Evolutionary conservation across 2,888 invertebrate genomes (phyloP), one percentile per base, ranked within the genome.

Genomic region (Eilema griseolum): DNA sequence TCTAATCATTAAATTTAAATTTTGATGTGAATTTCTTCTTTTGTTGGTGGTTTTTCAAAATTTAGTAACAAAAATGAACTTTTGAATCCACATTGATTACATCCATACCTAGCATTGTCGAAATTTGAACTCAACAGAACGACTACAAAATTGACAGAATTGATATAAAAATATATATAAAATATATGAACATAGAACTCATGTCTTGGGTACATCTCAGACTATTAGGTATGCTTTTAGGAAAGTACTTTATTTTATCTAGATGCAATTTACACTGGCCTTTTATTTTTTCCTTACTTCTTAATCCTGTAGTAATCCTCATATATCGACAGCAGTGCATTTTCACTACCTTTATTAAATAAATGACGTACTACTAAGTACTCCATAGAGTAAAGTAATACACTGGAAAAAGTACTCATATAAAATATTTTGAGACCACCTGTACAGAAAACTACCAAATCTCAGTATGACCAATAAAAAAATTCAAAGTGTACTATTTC

Each of bases 151-250:
- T 10, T 10, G 10, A n/a, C n/a, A 10, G 8, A n/a, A 52, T n/a
- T 52, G 2, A 46, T 14, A 46, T 52, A 52, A 52, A 52, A 46
- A 46, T 7, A 33, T 10, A 5, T 28, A 28, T 10, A 37, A 3
- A 37, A n/a, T 23, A 14, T 14, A 59, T 24, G 12, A 5, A 59
- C 2, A 26, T 28, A 26, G 59, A 59, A 59, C 16, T 59, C 59
- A 59, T 59, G 59, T 26, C 28, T 14, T 8, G 59, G 14, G 28
- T 20, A 26, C 26, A 33, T 61, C 61, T 61, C n/a, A 20, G 61
- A 20, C 61, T 57, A 14, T 16, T 26, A n/a, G n/a, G n/a, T 80
- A 69, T 73, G 82, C 81, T 76, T 82, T 52, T 68, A 73, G 46
- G 66, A 70, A 63, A 0, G 57, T 74, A 62, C 23, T 71, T 62